Evolutionary conservation across 2,888 invertebrate genomes (phyloP).

Genomic region (Ichneumoninae sp.): DNA sequence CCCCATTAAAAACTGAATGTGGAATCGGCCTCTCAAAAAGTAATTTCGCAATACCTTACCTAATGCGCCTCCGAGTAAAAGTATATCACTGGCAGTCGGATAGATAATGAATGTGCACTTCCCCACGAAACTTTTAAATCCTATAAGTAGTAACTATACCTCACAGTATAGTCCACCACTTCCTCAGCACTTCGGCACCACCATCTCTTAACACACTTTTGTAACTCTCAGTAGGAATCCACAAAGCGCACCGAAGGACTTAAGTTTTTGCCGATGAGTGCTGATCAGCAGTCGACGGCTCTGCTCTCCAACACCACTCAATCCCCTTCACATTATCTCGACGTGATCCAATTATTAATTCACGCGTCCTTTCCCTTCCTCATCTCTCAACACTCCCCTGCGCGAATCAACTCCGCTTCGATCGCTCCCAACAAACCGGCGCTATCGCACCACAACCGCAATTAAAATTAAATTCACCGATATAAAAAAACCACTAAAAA

Average conservation of each 20-base stretch:
- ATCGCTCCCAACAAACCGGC: no score
- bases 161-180: slow-evolving; percentile 2
- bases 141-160: slow-evolving; percentile 19
- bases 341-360: slow-evolving; percentile 8
- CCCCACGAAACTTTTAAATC: slow-evolving; percentile 41
- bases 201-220: slow-evolving; percentile 34
- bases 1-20: not conserved
- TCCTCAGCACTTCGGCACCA: slow-evolving; percentile 22
- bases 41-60: slow-evolving; percentile 53
- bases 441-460: not conserved
- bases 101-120: slow-evolving; percentile 43
- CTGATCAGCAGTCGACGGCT: not conserved
- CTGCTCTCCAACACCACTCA: slow-evolving; percentile 5
- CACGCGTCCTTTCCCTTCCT: not conserved
- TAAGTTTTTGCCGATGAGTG: not conserved
- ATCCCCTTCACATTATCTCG: not conserved
- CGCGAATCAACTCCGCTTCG: not conserved
- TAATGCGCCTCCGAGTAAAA: slow-evolving; percentile 34
- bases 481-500: not conserved
- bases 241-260: slow-evolving; percentile 9
- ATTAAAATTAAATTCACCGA: not conserved
- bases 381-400: not conserved
- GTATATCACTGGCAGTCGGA: slow-evolving; percentile 48
- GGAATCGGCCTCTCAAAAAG: slow-evolving; percentile 53
- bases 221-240: slow-evolving; percentile 19